phyloP scores from a whole-genome alignment of 2,113 vertebrate species.

The Crocuta crocuta region DNA sequence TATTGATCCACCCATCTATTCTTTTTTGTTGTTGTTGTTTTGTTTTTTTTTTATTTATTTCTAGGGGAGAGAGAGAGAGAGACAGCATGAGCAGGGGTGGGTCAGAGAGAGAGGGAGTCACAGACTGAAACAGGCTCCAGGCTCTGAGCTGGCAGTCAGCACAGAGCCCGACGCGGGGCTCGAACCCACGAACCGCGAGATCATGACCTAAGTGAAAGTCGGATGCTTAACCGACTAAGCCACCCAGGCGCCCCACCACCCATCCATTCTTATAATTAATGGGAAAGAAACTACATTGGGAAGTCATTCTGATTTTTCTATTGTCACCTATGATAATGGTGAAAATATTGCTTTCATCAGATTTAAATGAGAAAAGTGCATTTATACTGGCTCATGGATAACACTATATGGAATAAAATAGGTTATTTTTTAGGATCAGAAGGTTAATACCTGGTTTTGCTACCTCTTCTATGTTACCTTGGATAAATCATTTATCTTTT shows the following conservation, averaged over 20 bases:
- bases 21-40: background rate
- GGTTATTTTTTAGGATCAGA: background rate
- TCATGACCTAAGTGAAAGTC: too few species aligned
- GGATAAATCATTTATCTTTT: background rate
- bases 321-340: background rate
- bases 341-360: background rate
- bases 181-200: too few species aligned
- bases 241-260: too few species aligned
- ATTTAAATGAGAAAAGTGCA: background rate
- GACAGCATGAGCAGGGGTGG: too few species aligned
- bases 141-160: too few species aligned
- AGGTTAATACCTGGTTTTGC: background rate
- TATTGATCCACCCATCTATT: background rate
- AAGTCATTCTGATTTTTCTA: background rate
- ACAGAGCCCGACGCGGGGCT: too few species aligned
- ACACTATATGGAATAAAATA: background rate
- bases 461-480: background rate
- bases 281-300: background rate
- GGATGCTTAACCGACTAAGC: too few species aligned
- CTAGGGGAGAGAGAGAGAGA: too few species aligned
- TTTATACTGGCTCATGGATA: background rate
- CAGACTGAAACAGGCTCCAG: too few species aligned
- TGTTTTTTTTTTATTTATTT: too few species aligned
- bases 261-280: background rate
- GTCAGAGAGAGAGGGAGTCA: too few species aligned